Evolutionary conservation across 2,888 invertebrate genomes (phyloP).

Genomic region (Sarcophaga subvicina): DNA sequence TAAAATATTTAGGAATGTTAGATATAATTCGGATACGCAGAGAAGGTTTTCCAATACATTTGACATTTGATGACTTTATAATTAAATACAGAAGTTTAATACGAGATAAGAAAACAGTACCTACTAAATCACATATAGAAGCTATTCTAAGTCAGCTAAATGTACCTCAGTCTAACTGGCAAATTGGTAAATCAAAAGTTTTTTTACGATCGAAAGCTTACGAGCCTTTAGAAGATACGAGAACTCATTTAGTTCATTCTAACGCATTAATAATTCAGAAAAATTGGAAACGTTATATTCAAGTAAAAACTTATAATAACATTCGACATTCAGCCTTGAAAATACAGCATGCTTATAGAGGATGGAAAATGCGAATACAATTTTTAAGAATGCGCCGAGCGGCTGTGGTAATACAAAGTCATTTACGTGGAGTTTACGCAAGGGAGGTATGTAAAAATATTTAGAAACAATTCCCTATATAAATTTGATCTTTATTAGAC

Average conservation of each 20-base stretch:
- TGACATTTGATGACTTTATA: conserved; percentile 89
- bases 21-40: conserved; percentile 95
- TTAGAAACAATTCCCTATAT: not conserved
- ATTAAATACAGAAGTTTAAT: conserved; percentile 89
- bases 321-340: conserved; percentile 87
- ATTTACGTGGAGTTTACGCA: conserved; percentile 94
- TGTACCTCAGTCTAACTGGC: conserved; percentile 91
- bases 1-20: conserved; percentile 95
- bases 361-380: conserved; percentile 91
- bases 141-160: conserved; percentile 85
- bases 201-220: conserved; percentile 91
- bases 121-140: conserved; percentile 75
- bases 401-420: conserved; percentile 92
- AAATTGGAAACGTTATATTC: conserved; percentile 87
- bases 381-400: conserved; percentile 92
- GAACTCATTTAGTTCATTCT: conserved; percentile 86
- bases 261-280: conserved; percentile 90
- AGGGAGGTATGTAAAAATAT: conserved; percentile 85
- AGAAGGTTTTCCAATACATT: conserved; percentile 94
- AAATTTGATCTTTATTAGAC: not conserved
- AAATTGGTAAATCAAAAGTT: conserved; percentile 93
- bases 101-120: conserved; percentile 74
- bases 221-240: conserved; percentile 91
- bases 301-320: conserved; percentile 86
- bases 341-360: conserved; percentile 92